Base-by-base conservation (phyloP, 2,888 invertebrate species). In the Amblyjoppa proteus region DNA sequence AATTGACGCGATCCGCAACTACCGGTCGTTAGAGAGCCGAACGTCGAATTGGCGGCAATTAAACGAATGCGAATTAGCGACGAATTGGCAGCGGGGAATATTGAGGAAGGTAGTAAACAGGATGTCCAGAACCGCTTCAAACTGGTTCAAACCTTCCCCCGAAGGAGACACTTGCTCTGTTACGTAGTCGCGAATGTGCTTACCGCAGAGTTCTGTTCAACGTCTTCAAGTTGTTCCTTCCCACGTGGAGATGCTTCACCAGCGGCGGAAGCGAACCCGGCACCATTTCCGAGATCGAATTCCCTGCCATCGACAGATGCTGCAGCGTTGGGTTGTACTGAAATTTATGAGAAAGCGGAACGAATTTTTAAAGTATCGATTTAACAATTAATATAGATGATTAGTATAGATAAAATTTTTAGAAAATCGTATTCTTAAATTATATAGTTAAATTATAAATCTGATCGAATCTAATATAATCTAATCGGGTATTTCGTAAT, bases 121-220 rank as follows among this genome's bases (percentile, higher is more conserved):
- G 88, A 90, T 86, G 87, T 89, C 83, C 88, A 85, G 87, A 86
- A 61, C 79, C 45, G 84, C 69, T 73, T 74, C n/a, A 83, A 85
- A 83, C 85, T 80, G 69, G 83, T 80, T 79, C 69, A 31, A 73
- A 78, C 82, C 41, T 84, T 83, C 73, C 77, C 69, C n/a, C 76
- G 53, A 53, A 45, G 74, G 41, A n/a, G 25, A 38, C 31, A 11
- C 20, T 25, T 25, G 31, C 68, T 82, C 58, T 25, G 53, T 45
- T 51, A 25, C 34, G 34, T 11, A 58, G 34, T 13, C 41, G 66
- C 68, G 45, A 66, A 31, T 51, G 53, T 25, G 85, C 88, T 89
- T 91, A 95, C 95, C 96, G 95, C n/a, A 98, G 93, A 0, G 97
- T 97, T n/a, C 97, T 96, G 92, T 98, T 98, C 77, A 98, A 94